Conservation (phyloP, 1,140 invertebrate genomes). For the Philopotamus ludificatus region DNA sequence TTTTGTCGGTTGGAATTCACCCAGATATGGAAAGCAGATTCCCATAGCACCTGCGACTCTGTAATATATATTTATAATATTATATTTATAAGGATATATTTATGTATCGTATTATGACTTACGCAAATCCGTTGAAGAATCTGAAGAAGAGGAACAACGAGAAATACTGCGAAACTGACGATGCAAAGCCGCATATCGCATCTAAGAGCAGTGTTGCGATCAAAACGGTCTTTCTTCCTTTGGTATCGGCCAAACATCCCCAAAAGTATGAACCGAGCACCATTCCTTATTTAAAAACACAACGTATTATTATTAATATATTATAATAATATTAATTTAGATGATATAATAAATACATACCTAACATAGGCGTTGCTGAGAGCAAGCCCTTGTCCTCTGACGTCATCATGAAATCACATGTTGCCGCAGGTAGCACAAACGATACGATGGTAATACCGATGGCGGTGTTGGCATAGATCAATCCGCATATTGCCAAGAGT, state of each 20-base stretch:
- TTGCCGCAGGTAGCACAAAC: constrained; percentile 72
- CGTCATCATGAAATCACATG: constrained; percentile 75
- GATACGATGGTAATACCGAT: constrained; percentile 86
- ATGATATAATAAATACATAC: constrained; percentile 46
- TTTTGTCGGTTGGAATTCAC: constrained; percentile 73
- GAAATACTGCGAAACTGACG: constrained; percentile 74
- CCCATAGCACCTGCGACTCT: constrained; percentile 77
- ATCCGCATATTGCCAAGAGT: constrained; percentile 65
- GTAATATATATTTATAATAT: constrained; percentile 17
- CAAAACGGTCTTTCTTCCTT: constrained; percentile 73
- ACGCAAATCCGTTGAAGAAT: constrained; percentile 85
- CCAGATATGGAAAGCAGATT: constrained; percentile 73
- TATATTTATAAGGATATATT: background rate
- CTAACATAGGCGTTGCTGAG: constrained; percentile 73
- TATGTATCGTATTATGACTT: constrained; percentile 50
- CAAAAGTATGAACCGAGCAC: constrained; percentile 86
- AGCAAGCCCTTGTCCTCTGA: constrained; percentile 72
- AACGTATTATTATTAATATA: constrained; percentile 4
- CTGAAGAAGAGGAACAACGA: constrained; percentile 73
- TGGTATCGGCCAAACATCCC: constrained; percentile 82
- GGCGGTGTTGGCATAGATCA: constrained; percentile 73
- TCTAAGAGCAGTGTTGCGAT: constrained; percentile 76
- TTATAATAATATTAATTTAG: background rate
- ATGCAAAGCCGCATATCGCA: constrained; percentile 70
- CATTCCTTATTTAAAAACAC: constrained; percentile 65